Evolutionary conservation across 2,113 vertebrate species (phyloP).

Genomic region (Siniperca knerii): DNA sequence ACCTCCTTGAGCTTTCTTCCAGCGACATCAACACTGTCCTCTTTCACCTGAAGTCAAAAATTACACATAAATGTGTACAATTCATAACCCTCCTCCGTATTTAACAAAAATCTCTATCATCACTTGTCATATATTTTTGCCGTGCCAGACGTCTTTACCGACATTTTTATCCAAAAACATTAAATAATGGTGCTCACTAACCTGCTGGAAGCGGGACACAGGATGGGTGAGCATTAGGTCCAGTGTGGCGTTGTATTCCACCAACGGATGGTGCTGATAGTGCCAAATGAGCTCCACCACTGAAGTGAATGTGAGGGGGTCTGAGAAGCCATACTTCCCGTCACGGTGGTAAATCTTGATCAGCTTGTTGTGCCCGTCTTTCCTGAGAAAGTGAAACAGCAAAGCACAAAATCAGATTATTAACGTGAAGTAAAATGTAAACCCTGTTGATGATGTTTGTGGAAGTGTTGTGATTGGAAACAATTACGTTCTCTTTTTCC

Average conservation of each 20-base stretch:
- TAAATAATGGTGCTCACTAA: constrained; percentile 55
- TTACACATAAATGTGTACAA: not conserved
- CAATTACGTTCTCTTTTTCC: not conserved
- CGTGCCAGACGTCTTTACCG: no score
- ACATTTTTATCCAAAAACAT: not conserved
- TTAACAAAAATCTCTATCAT: not conserved
- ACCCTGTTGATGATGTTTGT: not conserved
- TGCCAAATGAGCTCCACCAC: constrained; percentile 97
- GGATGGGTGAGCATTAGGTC: constrained; percentile 94
- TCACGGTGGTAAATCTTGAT: constrained; percentile 97
- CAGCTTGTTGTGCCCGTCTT: constrained; percentile 96
- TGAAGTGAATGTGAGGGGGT: constrained; percentile 93
- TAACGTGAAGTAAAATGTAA: not conserved
- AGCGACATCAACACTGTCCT: constrained; percentile 93
- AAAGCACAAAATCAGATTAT: not conserved
- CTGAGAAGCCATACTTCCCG: constrained; percentile 95
- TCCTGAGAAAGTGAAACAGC: constrained; percentile 81
- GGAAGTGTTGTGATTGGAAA: not conserved
- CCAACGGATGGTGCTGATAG: constrained; percentile 94
- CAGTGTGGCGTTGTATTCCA: constrained; percentile 96
- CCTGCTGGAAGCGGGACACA: constrained; percentile 93
- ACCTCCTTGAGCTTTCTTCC: constrained; percentile 95
- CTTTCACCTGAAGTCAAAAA: constrained; percentile 88
- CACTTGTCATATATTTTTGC: not conserved
- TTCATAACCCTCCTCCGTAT: not conserved